phyloP scores from a whole-genome alignment of 92 coral and sea anemone species.

The Zoanthus solanderi region DNA sequence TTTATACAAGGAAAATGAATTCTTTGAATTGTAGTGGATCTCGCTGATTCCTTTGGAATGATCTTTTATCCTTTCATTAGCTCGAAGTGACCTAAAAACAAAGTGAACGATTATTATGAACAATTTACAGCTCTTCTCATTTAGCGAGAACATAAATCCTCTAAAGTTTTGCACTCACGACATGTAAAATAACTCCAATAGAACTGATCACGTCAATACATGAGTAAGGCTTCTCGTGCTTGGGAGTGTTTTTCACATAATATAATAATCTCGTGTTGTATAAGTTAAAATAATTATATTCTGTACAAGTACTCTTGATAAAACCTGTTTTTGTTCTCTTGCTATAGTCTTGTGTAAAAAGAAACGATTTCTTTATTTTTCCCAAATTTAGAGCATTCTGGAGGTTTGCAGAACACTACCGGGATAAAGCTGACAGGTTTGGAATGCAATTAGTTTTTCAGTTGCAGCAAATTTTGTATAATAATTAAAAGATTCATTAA shows the following conservation, averaged over 20 bases:
- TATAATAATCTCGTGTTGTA: neutral
- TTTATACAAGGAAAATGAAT: neutral
- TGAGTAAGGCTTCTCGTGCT: too few relatives aligned
- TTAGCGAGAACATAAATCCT: neutral
- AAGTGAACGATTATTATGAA: neutral
- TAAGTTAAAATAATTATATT: slow-evolving; percentile 6
- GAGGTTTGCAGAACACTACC: slow-evolving; percentile 88
- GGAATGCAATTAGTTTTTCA: slow-evolving; percentile 11
- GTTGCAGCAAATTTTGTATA: slow-evolving; percentile 38
- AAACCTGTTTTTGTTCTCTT: neutral
- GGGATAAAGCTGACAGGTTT: slow-evolving; percentile 95
- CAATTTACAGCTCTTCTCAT: neutral
- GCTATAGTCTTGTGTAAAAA: neutral
- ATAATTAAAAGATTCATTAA: slow-evolving; percentile 41
- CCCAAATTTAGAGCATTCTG: slow-evolving; percentile 80
- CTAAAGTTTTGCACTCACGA: neutral
- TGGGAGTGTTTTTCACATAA: neutral
- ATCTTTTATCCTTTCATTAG: neutral
- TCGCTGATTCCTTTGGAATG: neutral
- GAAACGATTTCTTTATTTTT: neutral
- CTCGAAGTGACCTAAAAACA: neutral
- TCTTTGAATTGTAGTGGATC: neutral
- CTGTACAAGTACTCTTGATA: neutral
- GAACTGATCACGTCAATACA: too few relatives aligned
- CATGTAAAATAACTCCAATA: neutral